phyloP scores from a whole-genome alignment of 2,888 invertebrate species.

The Tenthredo scrophulariae region DNA sequence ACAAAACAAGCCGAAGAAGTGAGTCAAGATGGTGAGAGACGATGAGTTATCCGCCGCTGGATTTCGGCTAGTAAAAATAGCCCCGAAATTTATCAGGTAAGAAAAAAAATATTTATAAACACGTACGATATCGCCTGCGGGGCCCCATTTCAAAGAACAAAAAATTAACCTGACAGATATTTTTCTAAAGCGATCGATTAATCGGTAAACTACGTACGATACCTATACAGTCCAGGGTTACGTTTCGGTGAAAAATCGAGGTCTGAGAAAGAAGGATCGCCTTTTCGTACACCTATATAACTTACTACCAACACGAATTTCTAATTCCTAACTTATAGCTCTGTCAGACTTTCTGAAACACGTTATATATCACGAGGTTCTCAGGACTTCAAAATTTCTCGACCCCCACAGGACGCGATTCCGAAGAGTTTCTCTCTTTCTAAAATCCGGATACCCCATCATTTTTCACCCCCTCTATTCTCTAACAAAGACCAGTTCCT shows the following conservation, averaged over 20 bases:
- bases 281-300: constrained; percentile 52
- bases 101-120: neutral
- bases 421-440: neutral
- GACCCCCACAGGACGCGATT: constrained; percentile 20
- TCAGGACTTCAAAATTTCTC: constrained; percentile 64
- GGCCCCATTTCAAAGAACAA: constrained; percentile 20
- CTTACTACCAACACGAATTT: constrained; percentile 65
- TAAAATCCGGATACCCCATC: neutral
- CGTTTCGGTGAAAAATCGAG: constrained; percentile 66
- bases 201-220: constrained; percentile 49
- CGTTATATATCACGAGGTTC: constrained; percentile 60
- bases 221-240: constrained; percentile 64
- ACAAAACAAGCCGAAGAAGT: constrained; percentile 24
- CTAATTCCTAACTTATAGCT: constrained; percentile 68
- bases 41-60: constrained; percentile 3
- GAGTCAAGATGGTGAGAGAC: constrained; percentile 7
- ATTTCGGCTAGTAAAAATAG: neutral
- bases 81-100: neutral
- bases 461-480: neutral
- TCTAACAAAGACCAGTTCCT: neutral
- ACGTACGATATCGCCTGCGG: neutral
- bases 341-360: constrained; percentile 63
- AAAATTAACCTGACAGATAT: constrained; percentile 52
- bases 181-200: constrained; percentile 63
- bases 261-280: constrained; percentile 57